A percentile compares a stretch with the other conserved stretches of the same genome.
Conservation (phyloP, 1,140 invertebrate genomes). For the Drosophila aff. region DNA sequence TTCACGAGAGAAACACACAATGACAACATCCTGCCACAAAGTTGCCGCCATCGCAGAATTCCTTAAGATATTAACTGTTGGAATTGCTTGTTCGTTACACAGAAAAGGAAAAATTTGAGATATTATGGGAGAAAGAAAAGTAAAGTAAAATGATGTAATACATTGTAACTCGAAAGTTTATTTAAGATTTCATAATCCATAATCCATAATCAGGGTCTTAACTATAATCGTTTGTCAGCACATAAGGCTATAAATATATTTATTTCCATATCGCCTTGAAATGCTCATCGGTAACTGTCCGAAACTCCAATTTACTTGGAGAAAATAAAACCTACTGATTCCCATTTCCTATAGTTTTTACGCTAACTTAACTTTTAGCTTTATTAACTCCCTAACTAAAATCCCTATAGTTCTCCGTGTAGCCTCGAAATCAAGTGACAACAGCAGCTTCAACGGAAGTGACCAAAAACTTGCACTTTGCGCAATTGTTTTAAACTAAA, state of each 20-base stretch:
- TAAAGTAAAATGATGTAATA: not conserved
- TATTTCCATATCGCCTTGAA: not conserved
- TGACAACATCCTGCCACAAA: slow-evolving; percentile 80
- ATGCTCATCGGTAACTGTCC: too few species aligned
- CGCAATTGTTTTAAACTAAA: slow-evolving; percentile 75
- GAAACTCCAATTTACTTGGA: not conserved
- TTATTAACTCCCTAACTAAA: not conserved
- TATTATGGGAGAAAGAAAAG: not conserved
- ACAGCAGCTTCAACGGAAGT: slow-evolving; percentile 64
- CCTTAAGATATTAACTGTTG: slow-evolving; percentile 72
- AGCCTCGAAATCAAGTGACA: slow-evolving; percentile 73
- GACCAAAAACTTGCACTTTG: slow-evolving; percentile 74
- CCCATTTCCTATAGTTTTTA: not conserved
- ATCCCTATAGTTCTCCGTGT: slow-evolving; percentile 3
- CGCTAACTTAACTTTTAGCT: not conserved
- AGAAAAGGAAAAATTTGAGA: not conserved
- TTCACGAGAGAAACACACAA: slow-evolving; percentile 41
- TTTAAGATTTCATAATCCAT: too few species aligned
- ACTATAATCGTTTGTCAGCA: not conserved
- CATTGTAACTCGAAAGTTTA: too few species aligned
- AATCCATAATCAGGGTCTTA: too few species aligned
- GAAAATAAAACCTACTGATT: not conserved
- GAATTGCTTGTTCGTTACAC: slow-evolving; percentile 42
- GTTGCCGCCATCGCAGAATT: slow-evolving; percentile 70
- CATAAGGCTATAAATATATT: not conserved